Evolutionary conservation across 2,888 invertebrate genomes (phyloP).

Genomic region (Pinctada fucata): DNA sequence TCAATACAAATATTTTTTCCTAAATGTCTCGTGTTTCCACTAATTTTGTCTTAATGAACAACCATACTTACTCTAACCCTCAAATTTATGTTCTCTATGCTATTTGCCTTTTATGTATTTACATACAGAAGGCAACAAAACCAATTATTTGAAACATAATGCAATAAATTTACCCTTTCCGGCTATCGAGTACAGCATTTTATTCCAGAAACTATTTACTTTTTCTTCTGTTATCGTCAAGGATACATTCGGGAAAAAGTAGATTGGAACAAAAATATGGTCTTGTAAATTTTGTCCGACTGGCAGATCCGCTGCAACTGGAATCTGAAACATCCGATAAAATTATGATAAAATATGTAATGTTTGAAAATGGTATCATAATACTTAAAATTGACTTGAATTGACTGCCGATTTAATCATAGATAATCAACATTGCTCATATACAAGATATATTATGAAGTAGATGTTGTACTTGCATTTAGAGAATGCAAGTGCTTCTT

Average conservation of each 20-base stretch:
- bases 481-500: conserved; percentile 19
- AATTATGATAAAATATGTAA: neutral
- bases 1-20: too few species aligned
- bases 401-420: too few species aligned
- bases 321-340: conserved; percentile 48
- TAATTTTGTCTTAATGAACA: too few species aligned
- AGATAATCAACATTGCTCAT: neutral
- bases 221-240: neutral
- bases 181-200: neutral
- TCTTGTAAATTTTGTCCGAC: conserved; percentile 38
- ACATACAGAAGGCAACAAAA: too few species aligned
- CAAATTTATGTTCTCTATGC: too few species aligned
- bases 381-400: too few species aligned
- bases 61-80: too few species aligned
- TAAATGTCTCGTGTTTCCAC: too few species aligned
- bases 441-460: too few species aligned
- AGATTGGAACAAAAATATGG: conserved; percentile 6
- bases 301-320: conserved; percentile 52
- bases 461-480: neutral
- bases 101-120: too few species aligned
- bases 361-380: too few species aligned
- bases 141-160: too few species aligned
- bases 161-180: conserved; percentile 9
- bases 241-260: neutral
- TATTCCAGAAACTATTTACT: neutral